A percentile compares a stretch with the other conserved stretches of the same genome.
Conservation (phyloP, 2,113 vertebrate genomes). For the Megaptera novaeangliae region DNA sequence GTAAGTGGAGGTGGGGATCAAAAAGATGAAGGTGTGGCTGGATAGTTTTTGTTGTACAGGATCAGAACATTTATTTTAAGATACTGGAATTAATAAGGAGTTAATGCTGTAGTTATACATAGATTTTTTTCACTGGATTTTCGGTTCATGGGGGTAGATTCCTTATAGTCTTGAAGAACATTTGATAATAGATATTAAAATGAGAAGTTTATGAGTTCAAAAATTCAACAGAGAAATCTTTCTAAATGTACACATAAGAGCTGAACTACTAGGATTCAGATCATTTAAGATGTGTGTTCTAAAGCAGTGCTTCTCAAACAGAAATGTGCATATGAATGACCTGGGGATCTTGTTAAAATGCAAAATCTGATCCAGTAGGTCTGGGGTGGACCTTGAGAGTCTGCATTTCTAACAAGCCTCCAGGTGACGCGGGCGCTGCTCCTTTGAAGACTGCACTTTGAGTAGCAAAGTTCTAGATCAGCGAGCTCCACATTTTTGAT, state of each 20-base stretch:
- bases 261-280: background rate
- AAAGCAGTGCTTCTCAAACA: background rate
- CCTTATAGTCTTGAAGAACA: background rate
- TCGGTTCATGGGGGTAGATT: conserved; percentile 1
- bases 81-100: background rate
- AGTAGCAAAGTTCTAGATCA: background rate
- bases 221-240: background rate
- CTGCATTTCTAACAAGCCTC: background rate
- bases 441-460: background rate
- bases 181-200: background rate
- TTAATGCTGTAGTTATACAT: background rate
- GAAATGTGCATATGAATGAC: background rate
- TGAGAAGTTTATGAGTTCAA: background rate
- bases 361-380: background rate
- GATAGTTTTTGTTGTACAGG: background rate
- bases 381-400: background rate
- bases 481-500: background rate
- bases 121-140: background rate
- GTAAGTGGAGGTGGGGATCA: conserved; percentile 80
- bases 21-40: background rate
- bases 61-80: background rate
- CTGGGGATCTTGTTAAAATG: background rate
- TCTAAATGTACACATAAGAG: background rate
- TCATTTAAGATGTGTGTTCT: background rate
- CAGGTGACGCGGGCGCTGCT: too few species aligned